Evolutionary conservation across 2,113 vertebrate species (phyloP).

Genomic region (Meles meles): DNA sequence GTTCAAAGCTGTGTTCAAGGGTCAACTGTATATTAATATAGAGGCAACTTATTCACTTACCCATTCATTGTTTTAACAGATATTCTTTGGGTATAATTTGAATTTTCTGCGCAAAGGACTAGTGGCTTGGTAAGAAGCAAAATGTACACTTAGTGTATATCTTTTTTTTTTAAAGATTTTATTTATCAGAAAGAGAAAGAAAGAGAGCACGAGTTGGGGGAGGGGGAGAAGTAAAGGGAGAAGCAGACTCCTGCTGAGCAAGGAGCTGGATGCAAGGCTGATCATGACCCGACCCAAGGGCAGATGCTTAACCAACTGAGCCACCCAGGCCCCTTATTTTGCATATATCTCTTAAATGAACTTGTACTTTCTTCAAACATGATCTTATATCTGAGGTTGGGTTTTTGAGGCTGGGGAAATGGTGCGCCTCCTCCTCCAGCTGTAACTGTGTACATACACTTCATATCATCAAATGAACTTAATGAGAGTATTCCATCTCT

Average conservation of each 20-base stretch:
- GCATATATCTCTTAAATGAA: background rate
- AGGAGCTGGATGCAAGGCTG: background rate
- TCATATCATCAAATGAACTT: background rate
- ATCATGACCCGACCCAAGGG: background rate
- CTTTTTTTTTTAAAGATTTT: background rate
- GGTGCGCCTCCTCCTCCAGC: background rate
- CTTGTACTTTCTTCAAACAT: background rate
- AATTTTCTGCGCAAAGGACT: background rate
- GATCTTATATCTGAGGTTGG: background rate
- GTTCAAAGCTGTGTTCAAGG: background rate
- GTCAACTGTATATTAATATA: background rate
- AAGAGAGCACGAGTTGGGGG: background rate
- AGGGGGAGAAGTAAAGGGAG: background rate
- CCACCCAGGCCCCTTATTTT: background rate
- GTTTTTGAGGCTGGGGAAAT: background rate
- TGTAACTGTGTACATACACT: background rate
- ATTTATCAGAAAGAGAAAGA: background rate
- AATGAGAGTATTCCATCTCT: conserved; percentile 11
- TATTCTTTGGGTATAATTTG: background rate
- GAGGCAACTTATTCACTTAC: background rate
- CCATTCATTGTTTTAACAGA: background rate
- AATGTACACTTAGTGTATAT: background rate
- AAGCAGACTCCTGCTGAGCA: background rate
- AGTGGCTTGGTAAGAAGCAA: conserved; percentile 8
- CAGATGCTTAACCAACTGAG: background rate